Conservation (phyloP, 2,888 invertebrate genomes). For the Ormyrus labotus region DNA sequence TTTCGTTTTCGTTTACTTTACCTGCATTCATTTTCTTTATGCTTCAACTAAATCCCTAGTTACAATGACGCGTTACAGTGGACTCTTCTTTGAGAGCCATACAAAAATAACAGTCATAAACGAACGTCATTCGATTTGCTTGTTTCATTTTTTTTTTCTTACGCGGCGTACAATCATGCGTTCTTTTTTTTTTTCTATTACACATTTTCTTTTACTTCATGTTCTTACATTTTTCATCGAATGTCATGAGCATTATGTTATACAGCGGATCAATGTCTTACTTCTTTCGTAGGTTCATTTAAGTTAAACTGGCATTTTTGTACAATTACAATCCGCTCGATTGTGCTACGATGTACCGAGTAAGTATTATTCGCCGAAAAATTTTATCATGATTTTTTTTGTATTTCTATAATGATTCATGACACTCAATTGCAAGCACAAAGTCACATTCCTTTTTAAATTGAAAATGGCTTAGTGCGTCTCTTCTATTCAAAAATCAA, state of each 20-base stretch:
- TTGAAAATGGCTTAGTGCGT: slow-evolving; percentile 56
- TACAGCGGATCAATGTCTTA: slow-evolving; percentile 24
- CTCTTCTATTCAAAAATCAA: slow-evolving; percentile 61
- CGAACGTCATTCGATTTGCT: slow-evolving; percentile 64
- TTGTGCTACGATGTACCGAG: slow-evolving; percentile 45
- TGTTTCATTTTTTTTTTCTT: slow-evolving; percentile 61
- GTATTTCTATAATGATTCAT: slow-evolving; percentile 26
- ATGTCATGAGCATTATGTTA: slow-evolving; percentile 50
- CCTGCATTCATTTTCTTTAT: slow-evolving; percentile 55
- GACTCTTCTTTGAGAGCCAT: slow-evolving; percentile 69
- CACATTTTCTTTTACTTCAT: slow-evolving; percentile 48
- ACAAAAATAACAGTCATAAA: slow-evolving; percentile 75
- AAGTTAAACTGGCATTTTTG: slow-evolving; percentile 9
- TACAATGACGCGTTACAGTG: slow-evolving; percentile 60
- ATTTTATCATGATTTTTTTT: slow-evolving; percentile 34
- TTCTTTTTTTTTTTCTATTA: slow-evolving; percentile 59
- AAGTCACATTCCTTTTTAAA: slow-evolving; percentile 46
- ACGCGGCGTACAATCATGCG: slow-evolving; percentile 58
- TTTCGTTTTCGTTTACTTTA: slow-evolving; percentile 58
- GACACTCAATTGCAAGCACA: slow-evolving; percentile 51
- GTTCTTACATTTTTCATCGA: slow-evolving; percentile 48
- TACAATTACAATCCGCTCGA: slow-evolving; percentile 17
- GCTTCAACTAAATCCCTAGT: slow-evolving; percentile 66
- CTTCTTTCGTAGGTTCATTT: neutral
- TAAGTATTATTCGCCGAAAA: slow-evolving; percentile 54